phyloP scores from a whole-genome alignment of 2,113 vertebrate genomes.

The Zootoca vivipara region DNA sequence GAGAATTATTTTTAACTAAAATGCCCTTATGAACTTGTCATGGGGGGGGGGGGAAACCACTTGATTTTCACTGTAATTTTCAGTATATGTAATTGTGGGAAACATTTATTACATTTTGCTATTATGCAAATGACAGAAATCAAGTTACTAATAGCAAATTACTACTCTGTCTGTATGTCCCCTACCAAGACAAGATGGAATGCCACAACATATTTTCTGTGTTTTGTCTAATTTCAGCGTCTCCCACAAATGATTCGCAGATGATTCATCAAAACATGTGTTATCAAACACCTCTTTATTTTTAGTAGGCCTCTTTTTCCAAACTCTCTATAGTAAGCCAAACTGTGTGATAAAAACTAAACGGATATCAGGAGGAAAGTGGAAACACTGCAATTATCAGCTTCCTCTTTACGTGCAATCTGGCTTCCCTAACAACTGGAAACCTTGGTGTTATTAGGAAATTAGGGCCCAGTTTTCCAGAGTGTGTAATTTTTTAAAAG shows the following conservation, averaged over 20 bases:
- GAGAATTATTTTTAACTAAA: background rate
- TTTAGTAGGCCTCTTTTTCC: slow-evolving; percentile 9
- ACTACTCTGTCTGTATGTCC: background rate
- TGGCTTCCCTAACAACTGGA: slow-evolving; percentile 5
- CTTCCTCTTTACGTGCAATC: background rate
- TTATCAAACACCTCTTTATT: slow-evolving; percentile 33
- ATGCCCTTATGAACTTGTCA: slow-evolving; percentile 4
- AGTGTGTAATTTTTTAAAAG: background rate
- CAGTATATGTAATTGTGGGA: slow-evolving; percentile 22
- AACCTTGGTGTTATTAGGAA: background rate
- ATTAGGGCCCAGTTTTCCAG: background rate
- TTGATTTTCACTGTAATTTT: slow-evolving; percentile 19
- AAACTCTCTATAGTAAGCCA: background rate
- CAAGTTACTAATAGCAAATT: slow-evolving; percentile 29
- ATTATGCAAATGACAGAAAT: background rate
- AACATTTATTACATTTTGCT: slow-evolving; percentile 14
- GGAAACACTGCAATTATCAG: background rate
- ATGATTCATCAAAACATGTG: slow-evolving; percentile 30
- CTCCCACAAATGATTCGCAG: slow-evolving; percentile 16
- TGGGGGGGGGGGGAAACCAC: background rate
- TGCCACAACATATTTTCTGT: slow-evolving; percentile 30
- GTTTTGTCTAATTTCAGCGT: slow-evolving; percentile 26
- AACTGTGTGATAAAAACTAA: slow-evolving; percentile 30
- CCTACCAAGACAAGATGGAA: background rate
- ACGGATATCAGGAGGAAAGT: background rate